These are phyloP conservation scores for Malthinus seriepunctatus DNA, from an alignment of 2,888 invertebrate genomes.

Conservation along the genomic window DNA sequence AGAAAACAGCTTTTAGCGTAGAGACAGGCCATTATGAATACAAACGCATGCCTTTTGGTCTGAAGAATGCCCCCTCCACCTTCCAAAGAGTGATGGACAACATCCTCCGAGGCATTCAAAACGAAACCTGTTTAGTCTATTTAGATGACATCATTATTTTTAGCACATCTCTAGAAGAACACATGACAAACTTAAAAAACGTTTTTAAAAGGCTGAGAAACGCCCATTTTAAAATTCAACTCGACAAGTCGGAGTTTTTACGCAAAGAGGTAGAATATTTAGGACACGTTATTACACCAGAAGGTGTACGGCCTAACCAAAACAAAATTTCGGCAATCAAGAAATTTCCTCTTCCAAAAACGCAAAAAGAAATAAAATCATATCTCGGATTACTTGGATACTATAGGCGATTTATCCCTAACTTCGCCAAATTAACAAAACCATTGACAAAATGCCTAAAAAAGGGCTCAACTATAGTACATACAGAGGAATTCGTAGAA, in stretches of 20 bases:
- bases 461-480: too few relatives aligned
- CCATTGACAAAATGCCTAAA: constrained; percentile 9
- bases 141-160: constrained; percentile 35
- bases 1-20: constrained; percentile 43
- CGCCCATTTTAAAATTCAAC: constrained; percentile 31
- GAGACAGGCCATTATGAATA: too few relatives aligned
- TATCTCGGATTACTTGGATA: constrained; percentile 3
- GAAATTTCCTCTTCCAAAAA: constrained; percentile 7
- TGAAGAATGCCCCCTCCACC: constrained; percentile 37
- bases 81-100: constrained; percentile 39
- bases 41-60: too few relatives aligned
- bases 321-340: constrained; percentile 5
- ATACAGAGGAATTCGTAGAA: too few relatives aligned
- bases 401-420: not conserved
- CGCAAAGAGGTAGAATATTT: too few relatives aligned
- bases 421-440: constrained; percentile 9
- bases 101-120: constrained; percentile 28
- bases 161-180: constrained; percentile 30
- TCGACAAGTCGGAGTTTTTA: too few relatives aligned
- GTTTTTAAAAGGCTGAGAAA: constrained; percentile 29
- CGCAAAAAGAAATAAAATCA: not conserved
- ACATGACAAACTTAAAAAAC: constrained; percentile 24
- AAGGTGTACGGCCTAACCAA: constrained; percentile 19
- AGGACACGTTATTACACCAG: too few relatives aligned
- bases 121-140: constrained; percentile 33